A percentile compares a stretch with the other conserved stretches of the same genome.
phyloP scores from a whole-genome alignment of 2,797 vertebrate genomes.

The Pseudochromis fuscus region DNA sequence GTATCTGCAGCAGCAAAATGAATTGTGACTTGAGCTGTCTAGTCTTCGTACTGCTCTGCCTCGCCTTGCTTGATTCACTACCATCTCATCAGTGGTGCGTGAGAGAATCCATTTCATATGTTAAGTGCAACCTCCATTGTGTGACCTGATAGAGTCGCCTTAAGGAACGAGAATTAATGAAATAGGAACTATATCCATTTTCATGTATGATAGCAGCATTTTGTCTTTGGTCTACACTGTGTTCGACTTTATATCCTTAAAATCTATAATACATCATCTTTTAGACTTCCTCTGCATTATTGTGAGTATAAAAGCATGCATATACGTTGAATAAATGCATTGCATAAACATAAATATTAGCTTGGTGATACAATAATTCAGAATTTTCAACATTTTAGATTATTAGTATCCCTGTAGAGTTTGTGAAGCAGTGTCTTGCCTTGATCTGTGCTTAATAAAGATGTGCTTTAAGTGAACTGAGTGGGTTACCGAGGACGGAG shows the following conservation, averaged over 20 bases:
- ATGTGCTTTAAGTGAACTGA: no score
- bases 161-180: constrained; percentile 43
- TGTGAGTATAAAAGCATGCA: neutral
- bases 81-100: constrained; percentile 58
- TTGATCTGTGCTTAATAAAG: no score
- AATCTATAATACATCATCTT: constrained; percentile 7
- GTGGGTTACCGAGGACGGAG: no score
- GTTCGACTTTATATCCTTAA: constrained; percentile 29
- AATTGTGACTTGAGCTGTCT: constrained; percentile 67
- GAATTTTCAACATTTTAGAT: neutral
- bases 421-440: no score
- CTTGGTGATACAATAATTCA: no score
- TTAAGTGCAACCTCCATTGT: constrained; percentile 49
- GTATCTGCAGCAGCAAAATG: constrained; percentile 54
- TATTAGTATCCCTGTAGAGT: no score
- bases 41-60: constrained; percentile 50
- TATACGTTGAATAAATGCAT: no score
- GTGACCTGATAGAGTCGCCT: constrained; percentile 53
- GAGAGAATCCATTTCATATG: constrained; percentile 64
- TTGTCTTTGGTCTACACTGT: constrained; percentile 25
- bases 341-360: no score
- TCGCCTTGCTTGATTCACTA: constrained; percentile 59
- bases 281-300: neutral
- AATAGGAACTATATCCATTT: constrained; percentile 41
- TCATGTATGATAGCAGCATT: constrained; percentile 19